A percentile compares a stretch with the other conserved stretches of the same genome.
Evolutionary conservation across 2,888 invertebrate genomes (phyloP).

Genomic region (Pelosia muscerda): DNA sequence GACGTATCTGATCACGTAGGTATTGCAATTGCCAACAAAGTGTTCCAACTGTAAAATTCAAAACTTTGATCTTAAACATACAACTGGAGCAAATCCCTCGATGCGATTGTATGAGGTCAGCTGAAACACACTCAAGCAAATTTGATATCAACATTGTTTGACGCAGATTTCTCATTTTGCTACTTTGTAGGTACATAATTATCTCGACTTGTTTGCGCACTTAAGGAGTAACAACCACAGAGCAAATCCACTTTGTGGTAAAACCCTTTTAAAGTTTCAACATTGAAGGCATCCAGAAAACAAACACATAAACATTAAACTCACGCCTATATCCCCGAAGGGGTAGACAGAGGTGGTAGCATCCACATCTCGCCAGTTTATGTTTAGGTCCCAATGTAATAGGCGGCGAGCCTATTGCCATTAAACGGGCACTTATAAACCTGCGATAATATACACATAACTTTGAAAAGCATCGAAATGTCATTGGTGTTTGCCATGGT

Average conservation of each 20-base stretch:
- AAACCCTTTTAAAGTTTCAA: not conserved
- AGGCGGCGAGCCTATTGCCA: too few relatives aligned
- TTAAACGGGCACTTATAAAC: too few relatives aligned
- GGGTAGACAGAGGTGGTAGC: too few relatives aligned
- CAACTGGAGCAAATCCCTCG: not conserved
- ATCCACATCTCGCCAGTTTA: too few relatives aligned
- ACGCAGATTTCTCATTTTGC: not conserved
- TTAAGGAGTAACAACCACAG: not conserved
- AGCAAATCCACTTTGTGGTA: too few relatives aligned
- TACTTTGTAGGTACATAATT: constrained; percentile 13
- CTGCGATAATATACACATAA: too few relatives aligned
- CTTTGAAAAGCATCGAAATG: too few relatives aligned
- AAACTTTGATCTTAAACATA: not conserved
- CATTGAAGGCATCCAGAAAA: not conserved
- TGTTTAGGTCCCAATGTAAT: too few relatives aligned
- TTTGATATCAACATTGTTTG: constrained; percentile 13
- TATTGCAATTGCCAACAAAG: not conserved
- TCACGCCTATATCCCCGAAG: too few relatives aligned
- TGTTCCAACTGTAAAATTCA: not conserved
- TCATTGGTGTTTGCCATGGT: too few relatives aligned
- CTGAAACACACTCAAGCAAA: constrained; percentile 13
- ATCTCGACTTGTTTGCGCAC: not conserved
- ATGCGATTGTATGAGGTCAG: not conserved
- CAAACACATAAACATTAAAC: too few relatives aligned
- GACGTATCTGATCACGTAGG: too few relatives aligned